A percentile compares a stretch with the other conserved stretches of the same genome.
phyloP scores from a whole-genome alignment of 2,797 vertebrate species.

The Parotocinclus haroldoi region DNA sequence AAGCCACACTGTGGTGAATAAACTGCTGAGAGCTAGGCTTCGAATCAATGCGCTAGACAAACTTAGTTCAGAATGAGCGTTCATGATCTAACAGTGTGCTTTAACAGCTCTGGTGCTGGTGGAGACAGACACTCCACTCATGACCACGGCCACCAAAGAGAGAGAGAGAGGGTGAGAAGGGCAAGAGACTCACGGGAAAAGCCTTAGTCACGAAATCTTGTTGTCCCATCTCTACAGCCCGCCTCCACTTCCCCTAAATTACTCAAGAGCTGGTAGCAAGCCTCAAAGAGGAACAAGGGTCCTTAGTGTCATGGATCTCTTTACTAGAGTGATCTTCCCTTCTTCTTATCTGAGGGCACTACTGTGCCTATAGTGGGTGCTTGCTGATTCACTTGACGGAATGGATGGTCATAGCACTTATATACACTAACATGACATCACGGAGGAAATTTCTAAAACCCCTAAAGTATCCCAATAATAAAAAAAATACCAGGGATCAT shows the following conservation, averaged over 20 bases:
- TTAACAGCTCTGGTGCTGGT: constrained; percentile 22
- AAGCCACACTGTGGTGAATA: no score
- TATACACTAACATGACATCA: no score
- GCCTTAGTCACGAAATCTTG: constrained; percentile 70
- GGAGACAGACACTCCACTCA: constrained; percentile 29
- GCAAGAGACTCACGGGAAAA: constrained; percentile 55
- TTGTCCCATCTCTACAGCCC: constrained; percentile 50
- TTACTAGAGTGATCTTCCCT: constrained; percentile 44
- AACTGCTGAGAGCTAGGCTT: no score
- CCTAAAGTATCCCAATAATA: no score
- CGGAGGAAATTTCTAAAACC: no score
- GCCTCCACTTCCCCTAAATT: constrained; percentile 68
- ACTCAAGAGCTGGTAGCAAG: constrained; percentile 54
- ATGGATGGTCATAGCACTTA: no score
- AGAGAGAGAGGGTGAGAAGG: constrained; percentile 23
- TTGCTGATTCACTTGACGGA: constrained; percentile 34
- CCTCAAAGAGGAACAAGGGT: constrained; percentile 61
- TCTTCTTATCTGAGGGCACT: constrained; percentile 20
- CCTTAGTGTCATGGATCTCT: constrained; percentile 31
- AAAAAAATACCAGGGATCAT: no score
- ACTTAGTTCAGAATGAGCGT: constrained; percentile 20
- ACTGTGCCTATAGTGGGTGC: constrained; percentile 22
- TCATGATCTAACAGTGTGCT: constrained; percentile 26
- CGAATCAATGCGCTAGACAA: not conserved
- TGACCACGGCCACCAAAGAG: constrained; percentile 36